Evolutionary conservation across 2,888 invertebrate genomes (phyloP), one percentile per base, ranked within the genome.

Genomic region (Theretra japonica): DNA sequence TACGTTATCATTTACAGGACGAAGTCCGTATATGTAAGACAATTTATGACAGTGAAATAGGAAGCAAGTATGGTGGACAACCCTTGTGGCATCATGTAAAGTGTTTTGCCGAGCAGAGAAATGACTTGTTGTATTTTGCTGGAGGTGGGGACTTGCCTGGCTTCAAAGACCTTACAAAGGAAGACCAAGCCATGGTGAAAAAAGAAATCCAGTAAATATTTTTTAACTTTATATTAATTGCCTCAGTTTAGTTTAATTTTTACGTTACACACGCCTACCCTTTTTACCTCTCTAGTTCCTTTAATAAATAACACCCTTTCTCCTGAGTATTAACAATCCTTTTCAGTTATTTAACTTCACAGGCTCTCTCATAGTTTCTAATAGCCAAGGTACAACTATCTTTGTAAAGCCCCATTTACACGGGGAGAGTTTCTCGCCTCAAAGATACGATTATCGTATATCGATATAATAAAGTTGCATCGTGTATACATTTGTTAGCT

Each of bases 1-100:
- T 53, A 28, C 30, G 23, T 68, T 17, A 33, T 17, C 25, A 73
- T 11, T 71, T 88, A 41, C 87, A 97, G 96, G 96, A 95, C 86
- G 96, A 95, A 81, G 91, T 98, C 4, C 95, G 98, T 68, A 94
- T 99, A 68, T 96, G 97, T 1, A 98, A 98, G 89, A 97, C 97
- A 77, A 98, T 98, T 79, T 98, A 95, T 89, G 97, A 98, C 73
- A 96, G 96, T 68, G 97, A 97, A 80, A 94, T 97, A 25, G 98
- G 97, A 0, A 96, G 95, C 82, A 96, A 96, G 86, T 98, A 96
- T 88, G 98, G 98, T 0, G 98, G 98, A 0, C 95, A 97, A 82
- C 96, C 98, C 73, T 93, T 96, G 70, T 99, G 99, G 99, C 97
- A 99, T 88, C 99, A 99, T 90, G 89, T 98, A 3, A 97, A 97